Conservation (phyloP, 2,113 vertebrate genomes). For the Scartelaos histophorus region DNA sequence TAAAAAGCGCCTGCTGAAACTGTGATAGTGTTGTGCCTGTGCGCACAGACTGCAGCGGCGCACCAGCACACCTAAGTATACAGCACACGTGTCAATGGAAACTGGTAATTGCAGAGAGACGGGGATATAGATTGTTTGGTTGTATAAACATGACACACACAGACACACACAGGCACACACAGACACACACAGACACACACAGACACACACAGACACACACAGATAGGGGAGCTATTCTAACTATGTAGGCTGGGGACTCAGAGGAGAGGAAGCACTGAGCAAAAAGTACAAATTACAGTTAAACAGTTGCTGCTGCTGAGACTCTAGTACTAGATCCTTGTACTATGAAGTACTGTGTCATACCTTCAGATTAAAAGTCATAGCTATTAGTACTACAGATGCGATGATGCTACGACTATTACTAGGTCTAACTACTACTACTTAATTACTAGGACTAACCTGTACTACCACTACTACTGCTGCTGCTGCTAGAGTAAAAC, state of each 20-base stretch:
- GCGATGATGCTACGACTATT: no score
- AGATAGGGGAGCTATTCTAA: background rate
- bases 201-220: background rate
- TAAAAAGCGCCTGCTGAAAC: slow-evolving; percentile 38
- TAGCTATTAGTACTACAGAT: no score
- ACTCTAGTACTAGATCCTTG: no score
- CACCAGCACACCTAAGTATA: background rate
- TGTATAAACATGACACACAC: background rate
- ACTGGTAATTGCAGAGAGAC: background rate
- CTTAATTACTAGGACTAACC: no score
- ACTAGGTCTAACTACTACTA: no score
- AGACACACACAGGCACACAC: no score
- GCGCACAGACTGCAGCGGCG: background rate
- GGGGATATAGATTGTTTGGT: background rate
- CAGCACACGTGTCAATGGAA: background rate
- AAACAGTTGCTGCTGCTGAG: background rate
- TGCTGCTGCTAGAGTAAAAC: no score
- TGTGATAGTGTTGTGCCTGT: background rate
- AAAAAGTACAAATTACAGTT: background rate
- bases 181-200: background rate
- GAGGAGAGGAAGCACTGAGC: background rate
- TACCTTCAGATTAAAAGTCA: no score
- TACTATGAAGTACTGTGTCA: no score
- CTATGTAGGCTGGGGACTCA: background rate
- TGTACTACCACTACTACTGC: no score